Evolutionary conservation across 2,888 invertebrate species (phyloP).

Genomic region (Rhabditoides inermis): DNA sequence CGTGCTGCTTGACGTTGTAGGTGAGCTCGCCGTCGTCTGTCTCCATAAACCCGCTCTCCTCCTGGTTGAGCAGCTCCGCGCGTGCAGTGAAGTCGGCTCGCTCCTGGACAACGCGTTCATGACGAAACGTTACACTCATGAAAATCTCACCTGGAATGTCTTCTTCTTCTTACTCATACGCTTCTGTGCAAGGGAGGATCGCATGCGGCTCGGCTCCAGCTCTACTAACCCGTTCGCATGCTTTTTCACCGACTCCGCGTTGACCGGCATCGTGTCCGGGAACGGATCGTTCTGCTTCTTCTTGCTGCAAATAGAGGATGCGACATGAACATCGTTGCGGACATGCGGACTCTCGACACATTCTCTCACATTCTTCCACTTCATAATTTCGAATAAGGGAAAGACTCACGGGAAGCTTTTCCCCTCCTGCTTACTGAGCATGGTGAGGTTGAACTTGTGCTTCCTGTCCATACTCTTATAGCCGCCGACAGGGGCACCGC

Average conservation of each 20-base stretch:
- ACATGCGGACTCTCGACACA: too few species aligned
- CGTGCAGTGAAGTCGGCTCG: conserved; percentile 20
- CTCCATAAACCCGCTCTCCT: conserved; percentile 16
- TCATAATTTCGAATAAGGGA: too few species aligned
- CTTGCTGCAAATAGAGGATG: too few species aligned
- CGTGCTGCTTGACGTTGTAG: conserved; percentile 64
- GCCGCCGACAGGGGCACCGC: too few species aligned
- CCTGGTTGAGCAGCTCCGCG: conserved; percentile 27
- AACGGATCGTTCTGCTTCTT: conserved; percentile 14
- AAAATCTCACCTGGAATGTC: conserved; percentile 15
- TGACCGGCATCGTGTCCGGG: conserved; percentile 5
- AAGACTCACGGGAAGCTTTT: too few species aligned
- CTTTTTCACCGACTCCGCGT: conserved; percentile 4
- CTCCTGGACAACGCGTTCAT: conserved; percentile 14
- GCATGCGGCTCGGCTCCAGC: conserved; percentile 13
- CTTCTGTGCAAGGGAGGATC: background rate
- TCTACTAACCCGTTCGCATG: conserved; percentile 12
- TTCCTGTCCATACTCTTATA: too few species aligned
- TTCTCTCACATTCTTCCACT: too few species aligned
- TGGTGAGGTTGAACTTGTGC: too few species aligned
- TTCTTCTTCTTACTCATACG: conserved; percentile 8
- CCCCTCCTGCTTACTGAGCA: too few species aligned
- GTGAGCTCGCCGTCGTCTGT: conserved; percentile 33
- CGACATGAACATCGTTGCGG: too few species aligned
- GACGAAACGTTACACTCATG: conserved; percentile 8